These are phyloP conservation scores for Lacerta agilis DNA, from an alignment of 2,797 vertebrate species.

Conservation along the genomic window DNA sequence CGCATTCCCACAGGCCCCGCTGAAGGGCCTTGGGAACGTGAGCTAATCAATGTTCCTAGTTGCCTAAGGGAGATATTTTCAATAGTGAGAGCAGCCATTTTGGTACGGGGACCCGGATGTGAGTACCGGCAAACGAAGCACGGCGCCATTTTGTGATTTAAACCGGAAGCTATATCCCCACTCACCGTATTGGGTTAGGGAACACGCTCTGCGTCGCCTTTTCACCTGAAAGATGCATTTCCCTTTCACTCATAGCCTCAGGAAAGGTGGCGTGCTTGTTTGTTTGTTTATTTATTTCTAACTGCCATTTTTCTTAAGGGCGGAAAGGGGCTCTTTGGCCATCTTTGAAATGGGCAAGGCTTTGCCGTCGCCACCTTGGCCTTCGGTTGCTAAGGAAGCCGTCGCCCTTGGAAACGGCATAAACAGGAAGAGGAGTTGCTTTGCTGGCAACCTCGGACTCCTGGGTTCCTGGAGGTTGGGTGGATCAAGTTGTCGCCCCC, in stretches of 20 bases:
- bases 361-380: neutral
- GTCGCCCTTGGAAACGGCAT: neutral
- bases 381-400: neutral
- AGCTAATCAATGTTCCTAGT: too few relatives aligned
- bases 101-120: too few relatives aligned
- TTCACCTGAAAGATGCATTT: too few relatives aligned
- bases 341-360: neutral
- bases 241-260: too few relatives aligned
- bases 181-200: neutral
- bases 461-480: neutral
- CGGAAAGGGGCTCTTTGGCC: neutral
- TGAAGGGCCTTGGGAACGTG: neutral
- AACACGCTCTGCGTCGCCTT: neutral
- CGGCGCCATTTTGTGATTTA: slow-evolving; percentile 7
- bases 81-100: neutral
- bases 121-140: neutral
- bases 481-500: neutral
- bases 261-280: neutral
- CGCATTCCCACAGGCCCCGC: too few relatives aligned
- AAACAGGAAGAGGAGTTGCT: neutral
- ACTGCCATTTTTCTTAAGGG: neutral
- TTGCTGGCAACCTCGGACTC: neutral
- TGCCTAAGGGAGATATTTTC: rapidly evolving
- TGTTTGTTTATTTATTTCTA: too few relatives aligned
- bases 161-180: too few relatives aligned